Conservation (phyloP, 2,113 vertebrate species). For the Typhlomys cinereus region DNA sequence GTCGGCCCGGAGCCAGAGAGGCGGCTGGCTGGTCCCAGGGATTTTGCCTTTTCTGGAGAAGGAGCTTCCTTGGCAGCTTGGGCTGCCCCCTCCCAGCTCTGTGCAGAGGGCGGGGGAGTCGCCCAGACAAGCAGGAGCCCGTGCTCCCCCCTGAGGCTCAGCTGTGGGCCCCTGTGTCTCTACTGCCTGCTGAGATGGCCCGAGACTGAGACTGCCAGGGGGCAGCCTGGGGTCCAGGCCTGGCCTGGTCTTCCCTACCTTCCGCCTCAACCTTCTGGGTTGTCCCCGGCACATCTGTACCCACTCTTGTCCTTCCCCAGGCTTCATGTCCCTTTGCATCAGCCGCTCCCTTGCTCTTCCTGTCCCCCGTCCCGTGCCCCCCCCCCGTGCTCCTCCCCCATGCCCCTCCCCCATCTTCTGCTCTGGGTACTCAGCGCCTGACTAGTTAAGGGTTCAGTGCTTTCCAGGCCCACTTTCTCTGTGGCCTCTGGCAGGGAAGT, state of each 20-base stretch:
- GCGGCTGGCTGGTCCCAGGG: neutral
- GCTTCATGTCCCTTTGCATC: fast-evolving
- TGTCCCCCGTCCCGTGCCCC: neutral
- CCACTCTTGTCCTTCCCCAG: neutral
- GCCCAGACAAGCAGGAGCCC: neutral
- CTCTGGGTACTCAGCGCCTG: neutral
- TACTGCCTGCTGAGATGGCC: neutral
- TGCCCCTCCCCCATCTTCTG: neutral
- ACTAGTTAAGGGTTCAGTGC: fast-evolving
- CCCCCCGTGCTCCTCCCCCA: neutral
- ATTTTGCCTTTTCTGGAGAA: slow-evolving; percentile 78
- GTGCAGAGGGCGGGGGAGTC: fast-evolving
- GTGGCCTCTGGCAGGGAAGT: neutral
- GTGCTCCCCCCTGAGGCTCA: neutral
- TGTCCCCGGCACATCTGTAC: fast-evolving
- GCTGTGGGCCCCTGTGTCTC: fast-evolving
- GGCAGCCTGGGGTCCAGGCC: neutral
- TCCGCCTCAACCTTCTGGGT: neutral
- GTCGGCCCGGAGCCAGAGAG: slow-evolving; percentile 51
- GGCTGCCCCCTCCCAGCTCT: neutral
- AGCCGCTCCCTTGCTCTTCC: too few relatives aligned
- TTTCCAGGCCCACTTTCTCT: fast-evolving
- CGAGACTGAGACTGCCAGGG: neutral
- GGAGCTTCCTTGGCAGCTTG: neutral
- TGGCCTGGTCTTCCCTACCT: neutral